Percentiles rank a stretch among this genome's conserved stretches.
Evolutionary conservation across 2,888 invertebrate species (phyloP).

Genomic region (Tridacna gigas): DNA sequence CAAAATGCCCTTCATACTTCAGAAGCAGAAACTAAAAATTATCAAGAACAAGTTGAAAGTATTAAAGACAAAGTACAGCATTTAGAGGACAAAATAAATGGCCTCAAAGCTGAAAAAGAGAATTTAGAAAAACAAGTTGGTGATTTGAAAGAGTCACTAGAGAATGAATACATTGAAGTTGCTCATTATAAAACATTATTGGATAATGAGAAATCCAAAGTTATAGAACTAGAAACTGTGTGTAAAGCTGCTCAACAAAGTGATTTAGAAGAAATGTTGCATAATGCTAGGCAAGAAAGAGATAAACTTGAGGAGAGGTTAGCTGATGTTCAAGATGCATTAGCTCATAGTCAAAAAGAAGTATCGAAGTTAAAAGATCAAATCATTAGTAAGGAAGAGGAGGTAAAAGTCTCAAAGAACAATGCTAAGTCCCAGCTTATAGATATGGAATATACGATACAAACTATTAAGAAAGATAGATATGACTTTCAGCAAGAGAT

Average conservation of each 20-base stretch:
- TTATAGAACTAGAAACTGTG: constrained; percentile 87
- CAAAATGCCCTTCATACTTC: constrained; percentile 88
- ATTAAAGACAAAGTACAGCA: constrained; percentile 89
- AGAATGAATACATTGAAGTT: constrained; percentile 92
- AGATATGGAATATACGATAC: constrained; percentile 92
- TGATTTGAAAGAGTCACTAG: constrained; percentile 88
- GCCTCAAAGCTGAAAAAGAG: constrained; percentile 90
- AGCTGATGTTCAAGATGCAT: constrained; percentile 85
- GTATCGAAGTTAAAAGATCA: constrained; percentile 89
- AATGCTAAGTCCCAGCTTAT: constrained; percentile 94
- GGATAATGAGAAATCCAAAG: constrained; percentile 94
- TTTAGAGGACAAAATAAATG: constrained; percentile 91
- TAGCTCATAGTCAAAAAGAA: constrained; percentile 90
- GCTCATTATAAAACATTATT: constrained; percentile 91
- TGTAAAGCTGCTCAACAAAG: constrained; percentile 88
- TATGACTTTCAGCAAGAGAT: constrained; percentile 89
- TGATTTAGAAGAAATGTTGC: constrained; percentile 90
- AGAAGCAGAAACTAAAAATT: constrained; percentile 78
- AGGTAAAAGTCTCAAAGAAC: constrained; percentile 90
- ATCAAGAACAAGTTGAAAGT: constrained; percentile 84
- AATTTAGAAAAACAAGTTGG: constrained; percentile 91
- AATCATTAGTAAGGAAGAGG: constrained; percentile 89
- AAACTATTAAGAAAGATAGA: constrained; percentile 90
- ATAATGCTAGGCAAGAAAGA: constrained; percentile 88
- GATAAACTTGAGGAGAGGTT: constrained; percentile 87